Conservation (phyloP, 2,113 vertebrate genomes). For the Alligator sinensis region DNA sequence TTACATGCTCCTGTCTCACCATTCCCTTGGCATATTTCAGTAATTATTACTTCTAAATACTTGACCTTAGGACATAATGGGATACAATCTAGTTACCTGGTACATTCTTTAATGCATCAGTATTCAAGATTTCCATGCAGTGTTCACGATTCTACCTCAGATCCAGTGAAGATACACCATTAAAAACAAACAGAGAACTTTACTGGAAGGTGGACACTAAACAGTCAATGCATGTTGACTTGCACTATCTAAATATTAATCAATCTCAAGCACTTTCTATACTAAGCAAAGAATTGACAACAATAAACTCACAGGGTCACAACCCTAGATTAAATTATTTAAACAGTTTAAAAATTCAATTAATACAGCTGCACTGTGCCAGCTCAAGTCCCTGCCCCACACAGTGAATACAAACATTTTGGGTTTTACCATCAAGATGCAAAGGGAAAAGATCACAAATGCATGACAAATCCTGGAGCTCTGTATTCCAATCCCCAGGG, state of each 20-base stretch:
- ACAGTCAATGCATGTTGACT: neutral
- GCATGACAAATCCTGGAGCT: neutral
- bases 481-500: neutral
- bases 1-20: no score
- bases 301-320: neutral
- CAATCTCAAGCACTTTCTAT: neutral
- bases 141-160: neutral
- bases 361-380: slow-evolving; percentile 42
- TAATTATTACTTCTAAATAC: neutral
- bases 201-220: neutral
- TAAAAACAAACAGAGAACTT: neutral
- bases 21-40: neutral
- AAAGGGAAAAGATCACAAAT: neutral
- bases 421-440: neutral
- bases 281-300: neutral
- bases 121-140: no score
- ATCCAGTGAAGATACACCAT: neutral
- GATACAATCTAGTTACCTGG: neutral
- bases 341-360: neutral
- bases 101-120: neutral
- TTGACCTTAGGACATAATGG: neutral
- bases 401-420: neutral
- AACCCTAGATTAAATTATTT: neutral
- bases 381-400: slow-evolving; percentile 45
- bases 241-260: neutral